Conservation (phyloP, 2,113 vertebrate species). For the Addax nasomaculatus region DNA sequence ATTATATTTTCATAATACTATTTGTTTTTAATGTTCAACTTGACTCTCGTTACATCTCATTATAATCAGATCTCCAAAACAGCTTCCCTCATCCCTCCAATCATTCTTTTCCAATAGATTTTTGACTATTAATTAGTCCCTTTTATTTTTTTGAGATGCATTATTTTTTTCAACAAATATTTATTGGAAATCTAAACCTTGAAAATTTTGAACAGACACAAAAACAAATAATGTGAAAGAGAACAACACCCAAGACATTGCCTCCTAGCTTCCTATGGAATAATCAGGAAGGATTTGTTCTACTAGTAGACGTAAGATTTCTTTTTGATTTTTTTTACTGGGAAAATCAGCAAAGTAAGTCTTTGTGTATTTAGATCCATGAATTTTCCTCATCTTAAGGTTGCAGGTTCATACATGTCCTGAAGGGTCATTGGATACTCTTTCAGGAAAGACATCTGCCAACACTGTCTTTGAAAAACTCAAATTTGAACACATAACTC, state of each 20-base stretch:
- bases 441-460: not conserved
- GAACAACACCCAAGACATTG: fast-evolving
- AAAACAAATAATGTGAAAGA: not conserved
- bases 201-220: not conserved
- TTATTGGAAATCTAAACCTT: not conserved
- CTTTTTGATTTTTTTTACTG: not conserved
- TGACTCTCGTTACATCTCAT: not conserved
- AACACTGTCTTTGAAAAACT: not conserved
- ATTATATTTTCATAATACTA: not conserved
- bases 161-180: not conserved
- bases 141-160: not conserved
- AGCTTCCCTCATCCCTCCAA: not conserved
- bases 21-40: not conserved
- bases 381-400: not conserved
- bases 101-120: not conserved
- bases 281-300: not conserved
- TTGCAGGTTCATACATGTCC: not conserved
- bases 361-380: not conserved
- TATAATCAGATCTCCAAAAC: not conserved
- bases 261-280: not conserved
- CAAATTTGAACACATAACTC: not conserved
- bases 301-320: not conserved
- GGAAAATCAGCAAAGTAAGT: not conserved
- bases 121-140: not conserved
- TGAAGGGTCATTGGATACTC: not conserved